Percentiles rank a stretch among this genome's conserved stretches.
Conservation (phyloP, 2,113 vertebrate genomes). For the Octodon degus region DNA sequence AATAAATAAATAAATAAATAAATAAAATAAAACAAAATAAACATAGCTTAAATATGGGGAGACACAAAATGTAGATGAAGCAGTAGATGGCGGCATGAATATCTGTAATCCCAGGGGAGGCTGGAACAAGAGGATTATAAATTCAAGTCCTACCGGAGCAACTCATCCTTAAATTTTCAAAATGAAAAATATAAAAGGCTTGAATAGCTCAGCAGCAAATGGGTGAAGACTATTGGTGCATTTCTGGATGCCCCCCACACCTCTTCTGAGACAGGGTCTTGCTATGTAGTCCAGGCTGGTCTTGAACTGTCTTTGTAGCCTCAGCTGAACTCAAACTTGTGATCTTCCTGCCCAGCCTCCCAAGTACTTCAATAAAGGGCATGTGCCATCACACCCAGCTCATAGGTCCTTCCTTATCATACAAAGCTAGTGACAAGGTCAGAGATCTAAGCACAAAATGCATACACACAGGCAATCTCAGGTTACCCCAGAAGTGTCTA, state of each 20-base stretch:
- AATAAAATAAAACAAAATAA: background rate
- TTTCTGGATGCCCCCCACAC: background rate
- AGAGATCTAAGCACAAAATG: constrained; percentile 8
- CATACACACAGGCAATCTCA: background rate
- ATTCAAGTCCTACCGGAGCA: background rate
- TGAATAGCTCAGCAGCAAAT: background rate
- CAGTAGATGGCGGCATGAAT: background rate
- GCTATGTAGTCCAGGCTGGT: background rate
- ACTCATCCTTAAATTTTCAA: background rate
- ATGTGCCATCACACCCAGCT: background rate
- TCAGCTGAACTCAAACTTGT: background rate
- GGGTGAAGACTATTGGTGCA: background rate
- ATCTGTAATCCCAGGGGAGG: background rate
- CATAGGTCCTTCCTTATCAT: background rate
- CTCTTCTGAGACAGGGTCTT: background rate
- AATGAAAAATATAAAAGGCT: background rate
- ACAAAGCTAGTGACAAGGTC: constrained; percentile 15
- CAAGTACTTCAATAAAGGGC: background rate
- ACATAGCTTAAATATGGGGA: constrained; percentile 44
- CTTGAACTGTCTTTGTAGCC: background rate
- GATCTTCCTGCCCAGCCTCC: background rate
- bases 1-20: too few species aligned
- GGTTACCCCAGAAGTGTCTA: background rate
- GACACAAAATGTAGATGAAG: background rate
- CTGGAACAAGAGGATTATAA: background rate